These are phyloP conservation scores for Gracilinanus agilis DNA, from an alignment of 2,113 vertebrate species.

Conservation along the genomic window DNA sequence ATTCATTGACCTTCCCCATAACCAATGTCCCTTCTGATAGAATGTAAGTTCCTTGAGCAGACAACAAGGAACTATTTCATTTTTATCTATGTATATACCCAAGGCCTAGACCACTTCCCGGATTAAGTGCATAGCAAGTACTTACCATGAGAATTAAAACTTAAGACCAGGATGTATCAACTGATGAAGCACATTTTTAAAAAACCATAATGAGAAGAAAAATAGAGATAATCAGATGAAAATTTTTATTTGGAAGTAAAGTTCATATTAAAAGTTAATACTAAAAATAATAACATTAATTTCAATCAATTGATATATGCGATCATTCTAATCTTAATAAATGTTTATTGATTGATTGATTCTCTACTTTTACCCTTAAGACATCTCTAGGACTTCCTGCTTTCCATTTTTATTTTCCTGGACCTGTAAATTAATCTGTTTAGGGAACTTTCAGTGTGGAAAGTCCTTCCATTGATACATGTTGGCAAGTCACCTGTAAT, in stretches of 20 bases:
- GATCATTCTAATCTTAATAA: not conserved
- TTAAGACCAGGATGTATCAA: not conserved
- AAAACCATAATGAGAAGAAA: not conserved
- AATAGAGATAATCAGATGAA: not conserved
- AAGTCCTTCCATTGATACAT: not conserved
- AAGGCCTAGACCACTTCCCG: not conserved
- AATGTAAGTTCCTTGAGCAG: too few relatives aligned
- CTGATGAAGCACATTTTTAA: not conserved
- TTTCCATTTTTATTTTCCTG: not conserved
- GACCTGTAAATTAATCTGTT: not conserved
- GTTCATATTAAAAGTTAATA: not conserved
- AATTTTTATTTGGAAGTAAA: not conserved
- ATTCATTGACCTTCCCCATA: not conserved
- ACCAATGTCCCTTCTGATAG: not conserved
- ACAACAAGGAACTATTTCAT: not conserved
- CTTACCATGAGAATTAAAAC: not conserved
- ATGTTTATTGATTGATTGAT: not conserved
- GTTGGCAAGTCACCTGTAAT: not conserved
- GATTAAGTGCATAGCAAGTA: not conserved
- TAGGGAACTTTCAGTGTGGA: not conserved
- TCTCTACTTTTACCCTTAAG: not conserved
- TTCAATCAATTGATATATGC: not conserved
- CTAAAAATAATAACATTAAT: not conserved
- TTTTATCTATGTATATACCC: not conserved
- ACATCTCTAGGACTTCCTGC: not conserved